Evolutionary conservation across 2,113 vertebrate genomes (phyloP), one percentile per base, ranked within the genome.

Genomic region (Bos javanicus): DNA sequence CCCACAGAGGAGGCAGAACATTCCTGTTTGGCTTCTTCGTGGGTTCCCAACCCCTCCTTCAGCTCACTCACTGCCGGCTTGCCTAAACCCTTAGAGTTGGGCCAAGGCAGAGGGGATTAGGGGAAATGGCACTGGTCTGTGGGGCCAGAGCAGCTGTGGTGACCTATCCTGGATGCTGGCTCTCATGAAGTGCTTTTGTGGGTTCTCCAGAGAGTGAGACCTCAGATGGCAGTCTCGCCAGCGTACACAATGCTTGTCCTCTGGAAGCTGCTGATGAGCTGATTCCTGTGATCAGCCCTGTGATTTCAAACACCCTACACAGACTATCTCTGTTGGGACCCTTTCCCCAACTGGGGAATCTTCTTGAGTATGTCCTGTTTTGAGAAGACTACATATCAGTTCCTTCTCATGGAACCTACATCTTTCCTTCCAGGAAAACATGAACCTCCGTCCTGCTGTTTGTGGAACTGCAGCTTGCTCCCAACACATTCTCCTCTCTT

Each of bases 311-410:
- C 71, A 25, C 50, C 14, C 59, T 67, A 25, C 30, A 64, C 82
- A 88, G 52, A n/a, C 30, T 9, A 16, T 90, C 43, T 28, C 2
- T 1, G 30, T 50, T 74, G 52, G 30, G 28, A 82, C 59, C 28
- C 64, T 56, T 36, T 50, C 26, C n/a, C 1, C 26, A 57, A 12
- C 28, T 8, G 6, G 71, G 52, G 15, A 71, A 11, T 4, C 30
- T 46, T 74, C 39, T 39, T 71, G 30, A 43, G 57, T 3, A n/a
- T 16, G 52, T 46, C 9, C 23, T 11, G 0, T 82, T 87, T 39
- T 82, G 93, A 59, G 46, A 92, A 94, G 36, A 86, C 56, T 87
- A 56, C 60, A 28, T 59, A 57, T 57, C 12, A 86, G 30, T 17
- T 71, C 15, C 48, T 80, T 91, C 19, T 94, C 64, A 26, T 48